Base-by-base conservation (phyloP, 2,113 vertebrate species). In the Notothenia coriiceps region DNA sequence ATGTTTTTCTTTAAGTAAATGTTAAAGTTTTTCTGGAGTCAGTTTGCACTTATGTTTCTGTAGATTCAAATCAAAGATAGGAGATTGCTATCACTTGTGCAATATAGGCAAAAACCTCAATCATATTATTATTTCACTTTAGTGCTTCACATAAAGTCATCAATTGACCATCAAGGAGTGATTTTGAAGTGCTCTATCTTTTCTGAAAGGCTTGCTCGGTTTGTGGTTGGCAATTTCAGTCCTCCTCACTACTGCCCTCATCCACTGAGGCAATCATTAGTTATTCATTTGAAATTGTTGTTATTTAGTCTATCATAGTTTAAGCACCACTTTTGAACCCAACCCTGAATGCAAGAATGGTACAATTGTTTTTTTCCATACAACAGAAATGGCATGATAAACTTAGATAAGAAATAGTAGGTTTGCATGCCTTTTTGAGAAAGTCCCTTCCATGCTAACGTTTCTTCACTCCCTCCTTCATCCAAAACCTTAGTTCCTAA, bases 61-160 rank as follows among this genome's bases (percentile, higher is more conserved):
- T 11, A 33, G 63, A 29, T 40, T 47, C 1, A 20, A 51, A 47
- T 80, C 20, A 60, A 40, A 71, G 35, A 9, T 1, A 10, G 10
- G 22, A 47, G 54, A 77, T 60, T 59, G 52, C 35, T 15, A 1
- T 52, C 64, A 6, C 20, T 15, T 60, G 25, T 17, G 0, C 40
- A 60, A 61, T 60, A 57, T 77, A 57, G 15, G 51, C 43, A n/a
- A 44, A 29, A 43, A 62, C 50, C 74, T 74, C 15, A 50, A 6
- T 50, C 54, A 57, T 52, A 18, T 52, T 47, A 62, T 33, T 9
- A 33, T 72, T 59, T 75, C 18, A 50, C 29, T 70, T 55, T 14
- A 60, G 59, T 61, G 71, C 55, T 64, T 72, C 12, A 40, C 51
- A 54, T 18, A 69, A 60, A 59, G 57, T 50, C 13, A 43, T 63